These are phyloP conservation scores for Mya arenaria DNA, from an alignment of 1,140 invertebrate genomes.

Conservation along the genomic window DNA sequence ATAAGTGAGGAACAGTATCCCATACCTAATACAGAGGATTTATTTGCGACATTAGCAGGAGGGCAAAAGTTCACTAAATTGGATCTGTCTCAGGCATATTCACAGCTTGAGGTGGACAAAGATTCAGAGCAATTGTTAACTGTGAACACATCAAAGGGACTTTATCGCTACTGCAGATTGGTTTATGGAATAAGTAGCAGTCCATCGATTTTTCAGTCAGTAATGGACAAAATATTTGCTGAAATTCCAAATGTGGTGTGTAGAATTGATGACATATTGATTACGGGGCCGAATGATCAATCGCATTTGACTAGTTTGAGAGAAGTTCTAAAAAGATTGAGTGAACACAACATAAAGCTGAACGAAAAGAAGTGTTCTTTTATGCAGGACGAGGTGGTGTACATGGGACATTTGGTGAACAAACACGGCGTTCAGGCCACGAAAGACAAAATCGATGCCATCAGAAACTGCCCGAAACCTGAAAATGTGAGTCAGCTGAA, in stretches of 20 bases:
- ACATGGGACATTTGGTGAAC: conserved; percentile 75
- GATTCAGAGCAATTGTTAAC: conserved; percentile 58
- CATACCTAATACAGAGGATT: conserved; percentile 70
- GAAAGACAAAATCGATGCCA: conserved; percentile 68
- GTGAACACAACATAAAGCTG: conserved; percentile 77
- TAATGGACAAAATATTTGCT: conserved; percentile 79
- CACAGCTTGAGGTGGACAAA: conserved; percentile 65
- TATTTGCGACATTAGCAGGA: conserved; percentile 67
- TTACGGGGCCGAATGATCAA: conserved; percentile 29
- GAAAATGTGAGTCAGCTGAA: conserved; percentile 30
- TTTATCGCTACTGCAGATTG: conserved; percentile 56
- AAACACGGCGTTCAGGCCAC: conserved; percentile 61
- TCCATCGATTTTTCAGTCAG: conserved; percentile 81
- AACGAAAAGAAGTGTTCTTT: conserved; percentile 79
- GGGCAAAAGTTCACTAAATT: conserved; percentile 71
- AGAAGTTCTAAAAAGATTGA: conserved; percentile 31
- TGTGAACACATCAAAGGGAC: conserved; percentile 69
- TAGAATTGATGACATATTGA: conserved; percentile 58
- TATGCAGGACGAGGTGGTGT: conserved; percentile 64
- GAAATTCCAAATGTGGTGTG: conserved; percentile 30
- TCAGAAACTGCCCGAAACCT: conserved; percentile 54
- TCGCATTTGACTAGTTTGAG: conserved; percentile 50
- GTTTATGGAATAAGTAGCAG: conserved; percentile 80
- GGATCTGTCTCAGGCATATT: conserved; percentile 65
- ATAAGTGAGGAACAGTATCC: conserved; percentile 63